A percentile compares a stretch with the other conserved stretches of the same genome.
Conservation (phyloP, 1,140 invertebrate species). For the Tyrophagus putrescentiae region DNA sequence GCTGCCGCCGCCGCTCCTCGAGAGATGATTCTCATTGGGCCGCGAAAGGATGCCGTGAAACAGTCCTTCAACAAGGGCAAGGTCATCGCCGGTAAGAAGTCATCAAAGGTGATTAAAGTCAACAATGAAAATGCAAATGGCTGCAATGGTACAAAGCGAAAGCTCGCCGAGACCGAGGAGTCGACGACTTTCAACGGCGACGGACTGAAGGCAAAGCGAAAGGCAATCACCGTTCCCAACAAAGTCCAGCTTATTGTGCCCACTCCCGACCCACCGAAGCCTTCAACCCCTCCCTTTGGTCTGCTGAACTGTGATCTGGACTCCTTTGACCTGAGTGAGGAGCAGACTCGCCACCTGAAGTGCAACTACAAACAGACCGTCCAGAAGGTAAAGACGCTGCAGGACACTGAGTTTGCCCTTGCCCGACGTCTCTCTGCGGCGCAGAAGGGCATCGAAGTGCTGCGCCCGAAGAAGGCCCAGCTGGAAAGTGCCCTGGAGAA, state of each 20-base stretch:
- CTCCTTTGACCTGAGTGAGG: not conserved
- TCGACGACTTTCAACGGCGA: too few species aligned
- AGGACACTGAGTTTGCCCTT: not conserved
- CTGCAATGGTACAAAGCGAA: too few species aligned
- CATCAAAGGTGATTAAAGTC: not conserved
- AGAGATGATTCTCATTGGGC: not conserved
- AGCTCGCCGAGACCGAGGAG: too few species aligned
- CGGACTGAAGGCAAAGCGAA: too few species aligned
- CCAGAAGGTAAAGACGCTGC: not conserved
- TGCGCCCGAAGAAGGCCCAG: not conserved
- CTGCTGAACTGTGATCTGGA: conserved; percentile 11
- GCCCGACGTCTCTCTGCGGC: not conserved
- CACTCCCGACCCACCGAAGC: too few species aligned
- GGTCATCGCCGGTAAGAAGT: not conserved
- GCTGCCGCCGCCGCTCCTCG: not conserved
- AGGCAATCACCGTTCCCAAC: too few species aligned
- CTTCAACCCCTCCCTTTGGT: not conserved
- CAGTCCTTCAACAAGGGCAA: not conserved
- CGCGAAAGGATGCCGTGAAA: not conserved
- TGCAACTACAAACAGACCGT: not conserved
- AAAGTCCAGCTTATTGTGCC: too few species aligned
- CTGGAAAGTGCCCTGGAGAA: not conserved
- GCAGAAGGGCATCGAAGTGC: not conserved
- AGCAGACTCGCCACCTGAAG: not conserved
- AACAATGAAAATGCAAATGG: not conserved